A percentile compares a stretch with the other conserved stretches of the same genome.
phyloP scores from a whole-genome alignment of 2,797 vertebrate genomes.

The Pseudotriccus pelzelni region DNA sequence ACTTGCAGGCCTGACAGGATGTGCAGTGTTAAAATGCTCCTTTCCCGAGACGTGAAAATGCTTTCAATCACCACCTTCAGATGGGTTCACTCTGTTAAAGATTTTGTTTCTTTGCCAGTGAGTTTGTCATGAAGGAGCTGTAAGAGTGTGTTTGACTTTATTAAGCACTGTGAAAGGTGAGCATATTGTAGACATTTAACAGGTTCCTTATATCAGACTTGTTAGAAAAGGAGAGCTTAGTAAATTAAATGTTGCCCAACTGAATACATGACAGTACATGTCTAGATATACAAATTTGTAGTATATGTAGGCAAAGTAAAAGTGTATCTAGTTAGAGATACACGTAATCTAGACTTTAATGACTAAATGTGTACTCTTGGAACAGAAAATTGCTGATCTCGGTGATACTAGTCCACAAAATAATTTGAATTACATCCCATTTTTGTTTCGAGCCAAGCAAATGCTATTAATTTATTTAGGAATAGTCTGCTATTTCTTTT shows the following conservation, averaged over 20 bases:
- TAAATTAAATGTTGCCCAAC: background rate
- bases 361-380: background rate
- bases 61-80: slow-evolving; percentile 25
- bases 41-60: background rate
- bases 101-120: slow-evolving; percentile 1
- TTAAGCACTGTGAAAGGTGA: slow-evolving; percentile 61
- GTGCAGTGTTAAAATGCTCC: background rate
- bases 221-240: slow-evolving; percentile 3
- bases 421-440: background rate
- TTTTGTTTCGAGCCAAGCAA: background rate
- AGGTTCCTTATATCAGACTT: slow-evolving; percentile 38
- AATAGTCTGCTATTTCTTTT: background rate
- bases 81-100: slow-evolving; percentile 7
- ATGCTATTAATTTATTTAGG: background rate
- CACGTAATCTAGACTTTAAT: background rate
- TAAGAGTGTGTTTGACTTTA: slow-evolving; percentile 43
- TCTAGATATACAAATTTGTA: background rate
- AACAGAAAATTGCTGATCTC: background rate
- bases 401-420: background rate
- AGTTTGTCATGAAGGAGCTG: background rate
- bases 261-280: background rate
- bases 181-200: slow-evolving; percentile 53
- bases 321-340: background rate
- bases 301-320: background rate
- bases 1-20: background rate